Evolutionary conservation across 2,113 vertebrate species (phyloP).

Genomic region (Chlorodrepanis virens): DNA sequence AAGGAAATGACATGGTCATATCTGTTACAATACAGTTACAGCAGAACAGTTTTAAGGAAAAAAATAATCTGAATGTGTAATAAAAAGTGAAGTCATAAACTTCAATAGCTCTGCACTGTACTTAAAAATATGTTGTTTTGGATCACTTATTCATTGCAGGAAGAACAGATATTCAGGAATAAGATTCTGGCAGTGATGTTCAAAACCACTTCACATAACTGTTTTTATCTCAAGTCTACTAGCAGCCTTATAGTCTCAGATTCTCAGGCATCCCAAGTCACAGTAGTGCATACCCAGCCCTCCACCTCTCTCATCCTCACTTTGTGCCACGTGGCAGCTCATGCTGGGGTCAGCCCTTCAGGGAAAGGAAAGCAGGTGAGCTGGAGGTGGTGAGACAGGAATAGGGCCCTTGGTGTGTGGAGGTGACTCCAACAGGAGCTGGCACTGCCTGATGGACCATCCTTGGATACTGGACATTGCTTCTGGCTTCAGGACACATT

Average conservation of each 20-base stretch:
- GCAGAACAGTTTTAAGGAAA: neutral
- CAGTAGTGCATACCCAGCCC: fast-evolving
- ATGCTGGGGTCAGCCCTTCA: fast-evolving
- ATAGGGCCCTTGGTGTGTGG: fast-evolving
- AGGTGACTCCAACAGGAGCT: neutral
- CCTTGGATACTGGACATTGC: fast-evolving
- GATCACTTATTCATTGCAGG: neutral
- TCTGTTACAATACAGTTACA: neutral
- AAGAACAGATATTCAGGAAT: neutral
- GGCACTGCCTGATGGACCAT: neutral
- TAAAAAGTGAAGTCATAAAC: neutral
- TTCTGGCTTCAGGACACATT: neutral
- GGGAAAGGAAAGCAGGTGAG: neutral
- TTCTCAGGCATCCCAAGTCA: neutral
- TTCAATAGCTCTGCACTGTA: neutral
- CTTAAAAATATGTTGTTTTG: neutral
- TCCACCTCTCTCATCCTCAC: neutral
- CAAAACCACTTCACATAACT: neutral
- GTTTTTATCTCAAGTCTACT: neutral
- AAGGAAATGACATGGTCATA: neutral
- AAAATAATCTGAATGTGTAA: neutral
- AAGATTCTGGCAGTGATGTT: neutral
- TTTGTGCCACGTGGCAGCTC: fast-evolving
- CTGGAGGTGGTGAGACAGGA: neutral
- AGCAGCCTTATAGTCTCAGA: neutral